Evolutionary conservation across 2,888 invertebrate genomes (phyloP), one percentile per base, ranked within the genome.

Genomic region (Arrhopalites spinosus): DNA sequence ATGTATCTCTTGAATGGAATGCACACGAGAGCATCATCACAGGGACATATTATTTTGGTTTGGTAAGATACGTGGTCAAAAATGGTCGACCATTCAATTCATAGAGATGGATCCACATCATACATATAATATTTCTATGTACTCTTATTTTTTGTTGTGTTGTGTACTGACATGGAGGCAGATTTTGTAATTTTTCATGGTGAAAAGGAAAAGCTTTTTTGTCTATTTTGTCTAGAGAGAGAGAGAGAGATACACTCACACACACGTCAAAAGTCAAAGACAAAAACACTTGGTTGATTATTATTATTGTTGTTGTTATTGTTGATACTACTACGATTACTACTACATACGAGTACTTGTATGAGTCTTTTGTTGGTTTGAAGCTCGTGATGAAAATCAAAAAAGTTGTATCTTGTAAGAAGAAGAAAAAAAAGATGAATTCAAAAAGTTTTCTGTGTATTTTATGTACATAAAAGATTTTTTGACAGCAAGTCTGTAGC

Each of bases 11-110:
- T 17, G 15, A 15, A 50, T n/a, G n/a, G 7, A 5, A 50, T 50
- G 8, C 50, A 50, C 17, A 50, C 50, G 50, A 50, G 50, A 50
- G 36, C 36, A 11, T 36, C 36, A 36, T 3, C 36, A 15, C 3
- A 59, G 63, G 25, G 63, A 63, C 29, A 63, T 8, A 63, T 36
- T 36, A 36, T 29, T 63, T 63, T 63, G 63, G 63, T 63, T 63
- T 20, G 43, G 45, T 11, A 63, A 15, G n/a, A n/a, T 25, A 63
- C 56, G 56, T 56, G 56, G 56, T 17, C 56, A 64, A 64, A 29
- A 11, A 43, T 67, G 67, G 67, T 67, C 36, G 67, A 67, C 67
- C 67, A 67, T 36, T 43, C n/a, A 67, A 67, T 36, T 67, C 29
- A 43, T 67, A 50, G 15, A n/a, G 3, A n/a, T 36, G 36, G 3